Evolutionary conservation across 1,140 invertebrate species (phyloP).

Genomic region (Drosophila bipectinata): DNA sequence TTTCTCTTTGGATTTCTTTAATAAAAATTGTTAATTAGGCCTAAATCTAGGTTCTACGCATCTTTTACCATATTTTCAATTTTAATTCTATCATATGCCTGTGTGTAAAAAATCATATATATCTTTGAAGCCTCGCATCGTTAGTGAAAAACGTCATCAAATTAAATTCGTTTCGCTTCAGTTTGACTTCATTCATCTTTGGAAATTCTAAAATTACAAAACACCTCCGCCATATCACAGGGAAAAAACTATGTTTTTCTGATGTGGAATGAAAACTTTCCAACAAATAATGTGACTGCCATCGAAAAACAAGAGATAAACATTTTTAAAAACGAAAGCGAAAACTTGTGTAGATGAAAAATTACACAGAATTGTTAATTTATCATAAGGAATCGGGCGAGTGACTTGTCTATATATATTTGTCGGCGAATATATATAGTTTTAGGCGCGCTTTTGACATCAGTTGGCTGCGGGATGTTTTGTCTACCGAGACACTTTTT

Average conservation of each 20-base stretch:
- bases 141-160: constrained; percentile 51
- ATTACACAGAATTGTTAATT: constrained; percentile 66
- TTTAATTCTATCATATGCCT: background rate
- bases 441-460: constrained; percentile 71
- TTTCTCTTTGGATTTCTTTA: background rate
- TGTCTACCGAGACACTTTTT: constrained; percentile 54
- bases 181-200: constrained; percentile 42
- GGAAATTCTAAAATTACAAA: constrained; percentile 34
- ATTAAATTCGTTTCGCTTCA: constrained; percentile 62
- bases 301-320: constrained; percentile 6
- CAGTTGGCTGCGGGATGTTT: constrained; percentile 59
- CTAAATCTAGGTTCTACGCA: background rate
- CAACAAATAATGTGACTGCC: constrained; percentile 25
- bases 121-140: constrained; percentile 44
- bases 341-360: constrained; percentile 58
- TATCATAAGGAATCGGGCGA: constrained; percentile 55
- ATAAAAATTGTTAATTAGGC: background rate
- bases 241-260: constrained; percentile 14
- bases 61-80: background rate
- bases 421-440: constrained; percentile 35
- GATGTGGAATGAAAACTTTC: constrained; percentile 10
- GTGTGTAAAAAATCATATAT: background rate
- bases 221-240: constrained; percentile 5
- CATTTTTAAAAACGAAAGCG: constrained; percentile 44
- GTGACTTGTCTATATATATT: constrained; percentile 35